Evolutionary conservation across 2,797 vertebrate genomes (phyloP).

Genomic region (Sandelia bainsii): DNA sequence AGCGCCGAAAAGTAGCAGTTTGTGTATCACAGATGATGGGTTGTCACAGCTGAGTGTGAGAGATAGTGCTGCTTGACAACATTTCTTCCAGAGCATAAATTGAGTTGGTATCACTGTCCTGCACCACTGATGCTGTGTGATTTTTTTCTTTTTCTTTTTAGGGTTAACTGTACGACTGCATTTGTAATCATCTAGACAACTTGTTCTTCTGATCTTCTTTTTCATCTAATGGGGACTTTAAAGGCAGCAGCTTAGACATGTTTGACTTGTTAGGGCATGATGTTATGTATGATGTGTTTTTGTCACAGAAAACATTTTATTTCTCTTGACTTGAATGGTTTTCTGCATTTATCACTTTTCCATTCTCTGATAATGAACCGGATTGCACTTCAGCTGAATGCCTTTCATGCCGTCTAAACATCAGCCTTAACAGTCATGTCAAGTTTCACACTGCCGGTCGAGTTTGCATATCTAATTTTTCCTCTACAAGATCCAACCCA

Average conservation of each 20-base stretch:
- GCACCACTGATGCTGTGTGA: constrained; percentile 23
- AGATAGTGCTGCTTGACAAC: constrained; percentile 74
- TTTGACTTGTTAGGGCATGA: constrained; percentile 13
- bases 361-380: constrained; percentile 20
- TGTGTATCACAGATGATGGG: constrained; percentile 65
- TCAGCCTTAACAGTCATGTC: constrained; percentile 12
- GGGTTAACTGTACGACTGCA: constrained; percentile 9
- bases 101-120: constrained; percentile 40
- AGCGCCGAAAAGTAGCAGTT: constrained; percentile 49
- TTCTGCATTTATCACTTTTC: constrained; percentile 28
- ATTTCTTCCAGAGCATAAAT: constrained; percentile 51
- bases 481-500: constrained; percentile 1
- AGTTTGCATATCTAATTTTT: constrained; percentile 11
- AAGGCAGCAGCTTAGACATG: not conserved
- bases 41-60: constrained; percentile 73
- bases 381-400: constrained; percentile 6
- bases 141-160: constrained; percentile 13
- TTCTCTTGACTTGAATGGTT: not conserved
- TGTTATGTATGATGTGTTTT: constrained; percentile 18
- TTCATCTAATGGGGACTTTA: not conserved
- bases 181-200: constrained; percentile 31
- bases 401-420: constrained; percentile 31
- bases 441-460: not conserved
- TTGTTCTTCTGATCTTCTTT: constrained; percentile 1
- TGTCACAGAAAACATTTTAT: constrained; percentile 7